Evolutionary conservation across 2,113 vertebrate genomes (phyloP).

Genomic region (Castor canadensis): DNA sequence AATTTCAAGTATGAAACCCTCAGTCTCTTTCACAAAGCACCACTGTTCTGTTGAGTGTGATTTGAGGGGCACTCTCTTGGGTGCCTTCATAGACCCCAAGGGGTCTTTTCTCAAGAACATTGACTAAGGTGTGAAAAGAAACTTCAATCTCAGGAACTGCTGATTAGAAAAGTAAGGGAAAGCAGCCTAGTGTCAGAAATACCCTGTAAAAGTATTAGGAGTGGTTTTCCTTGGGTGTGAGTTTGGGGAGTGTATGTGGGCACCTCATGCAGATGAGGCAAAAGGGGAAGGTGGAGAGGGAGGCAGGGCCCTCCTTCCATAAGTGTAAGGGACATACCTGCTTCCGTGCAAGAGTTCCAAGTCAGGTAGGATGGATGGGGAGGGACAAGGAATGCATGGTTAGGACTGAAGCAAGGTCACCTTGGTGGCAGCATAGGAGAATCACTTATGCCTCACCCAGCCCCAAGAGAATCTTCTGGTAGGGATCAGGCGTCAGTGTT

Average conservation of each 20-base stretch:
- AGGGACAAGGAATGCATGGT: background rate
- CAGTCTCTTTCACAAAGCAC: background rate
- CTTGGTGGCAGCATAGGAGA: background rate
- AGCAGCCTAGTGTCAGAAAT: background rate
- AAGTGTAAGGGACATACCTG: background rate
- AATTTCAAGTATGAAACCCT: background rate
- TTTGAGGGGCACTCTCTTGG: background rate
- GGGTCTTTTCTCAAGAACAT: background rate
- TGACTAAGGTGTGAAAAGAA: background rate
- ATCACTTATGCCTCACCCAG: too few relatives aligned
- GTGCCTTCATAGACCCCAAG: background rate
- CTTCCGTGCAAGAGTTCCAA: background rate
- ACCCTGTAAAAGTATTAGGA: background rate
- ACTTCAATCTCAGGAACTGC: background rate
- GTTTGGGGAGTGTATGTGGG: too few relatives aligned
- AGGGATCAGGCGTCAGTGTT: background rate
- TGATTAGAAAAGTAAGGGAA: background rate
- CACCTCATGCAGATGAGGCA: background rate
- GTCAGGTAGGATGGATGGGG: background rate
- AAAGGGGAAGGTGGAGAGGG: too few relatives aligned
- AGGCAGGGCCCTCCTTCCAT: background rate
- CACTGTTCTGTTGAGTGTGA: background rate
- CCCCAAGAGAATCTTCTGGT: background rate
- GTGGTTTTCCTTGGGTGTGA: background rate
- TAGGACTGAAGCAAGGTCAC: background rate